phyloP scores from a whole-genome alignment of 2,797 vertebrate species.

The Echiichthys vipera region DNA sequence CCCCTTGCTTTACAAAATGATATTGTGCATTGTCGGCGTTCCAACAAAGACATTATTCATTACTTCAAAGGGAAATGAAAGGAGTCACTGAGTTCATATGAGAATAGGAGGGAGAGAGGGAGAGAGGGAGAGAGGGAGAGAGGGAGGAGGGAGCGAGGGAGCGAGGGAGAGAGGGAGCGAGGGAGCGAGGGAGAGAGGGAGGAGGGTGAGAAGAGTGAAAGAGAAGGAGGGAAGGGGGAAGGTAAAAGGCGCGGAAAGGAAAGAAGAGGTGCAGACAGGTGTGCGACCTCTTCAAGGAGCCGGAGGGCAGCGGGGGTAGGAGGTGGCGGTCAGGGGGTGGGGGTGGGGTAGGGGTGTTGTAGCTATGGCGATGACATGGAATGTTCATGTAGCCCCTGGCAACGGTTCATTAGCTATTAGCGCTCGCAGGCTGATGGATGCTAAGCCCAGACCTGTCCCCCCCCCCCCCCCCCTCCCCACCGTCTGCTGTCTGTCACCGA shows the following conservation, averaged over 20 bases:
- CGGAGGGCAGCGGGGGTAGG: constrained; percentile 38
- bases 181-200: background rate
- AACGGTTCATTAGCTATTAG: constrained; percentile 69
- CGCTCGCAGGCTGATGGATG: constrained; percentile 59
- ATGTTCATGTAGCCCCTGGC: constrained; percentile 71
- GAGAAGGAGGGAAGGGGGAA: background rate
- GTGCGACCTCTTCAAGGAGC: constrained; percentile 65
- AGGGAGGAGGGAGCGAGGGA: background rate
- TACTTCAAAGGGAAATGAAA: background rate
- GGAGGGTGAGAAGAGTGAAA: background rate
- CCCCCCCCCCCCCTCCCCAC: constrained; percentile 30
- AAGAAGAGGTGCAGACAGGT: constrained; percentile 76
- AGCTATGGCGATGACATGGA: constrained; percentile 75
- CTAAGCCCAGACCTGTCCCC: constrained; percentile 71
- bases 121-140: background rate
- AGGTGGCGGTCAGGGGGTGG: background rate
- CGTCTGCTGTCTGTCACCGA: constrained; percentile 55
- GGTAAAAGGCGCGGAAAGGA: constrained; percentile 33
- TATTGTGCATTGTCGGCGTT: no score
- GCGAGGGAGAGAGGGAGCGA: background rate
- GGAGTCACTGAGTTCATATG: constrained; percentile 33
- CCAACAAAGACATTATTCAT: background rate
- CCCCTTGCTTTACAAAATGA: background rate
- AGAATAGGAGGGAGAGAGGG: background rate
- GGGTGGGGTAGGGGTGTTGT: constrained; percentile 25